phyloP scores from a whole-genome alignment of 2,888 invertebrate species.

The Cryptocephalus moraei region DNA sequence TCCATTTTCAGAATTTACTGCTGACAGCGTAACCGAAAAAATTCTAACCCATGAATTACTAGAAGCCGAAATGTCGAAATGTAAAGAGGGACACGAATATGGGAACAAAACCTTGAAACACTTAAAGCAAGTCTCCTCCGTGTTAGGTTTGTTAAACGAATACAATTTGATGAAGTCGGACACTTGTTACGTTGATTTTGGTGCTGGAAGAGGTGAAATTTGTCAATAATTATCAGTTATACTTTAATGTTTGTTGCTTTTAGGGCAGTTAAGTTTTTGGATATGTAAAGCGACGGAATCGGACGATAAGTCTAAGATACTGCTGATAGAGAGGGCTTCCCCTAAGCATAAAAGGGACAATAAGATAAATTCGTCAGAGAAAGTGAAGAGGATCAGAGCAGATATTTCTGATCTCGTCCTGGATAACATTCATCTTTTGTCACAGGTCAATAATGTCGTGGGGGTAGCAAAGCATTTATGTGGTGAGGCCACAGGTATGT shows the following conservation, averaged over 20 bases:
- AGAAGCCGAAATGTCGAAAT: constrained; percentile 40
- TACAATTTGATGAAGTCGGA: constrained; percentile 47
- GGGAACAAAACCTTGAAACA: constrained; percentile 60
- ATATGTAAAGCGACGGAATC: constrained; percentile 49
- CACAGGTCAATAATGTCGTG: background rate
- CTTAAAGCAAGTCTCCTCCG: constrained; percentile 65
- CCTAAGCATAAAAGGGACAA: constrained; percentile 48
- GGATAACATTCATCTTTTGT: constrained; percentile 2
- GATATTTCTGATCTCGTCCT: constrained; percentile 73
- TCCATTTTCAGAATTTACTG: constrained; percentile 12
- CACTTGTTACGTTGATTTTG: constrained; percentile 76
- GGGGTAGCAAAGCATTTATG: constrained; percentile 43
- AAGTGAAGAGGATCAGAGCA: constrained; percentile 57
- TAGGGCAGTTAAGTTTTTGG: constrained; percentile 72
- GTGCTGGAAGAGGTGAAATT: constrained; percentile 72
- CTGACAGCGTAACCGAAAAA: constrained; percentile 32
- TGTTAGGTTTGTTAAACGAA: constrained; percentile 58
- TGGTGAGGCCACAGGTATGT: constrained; percentile 72
- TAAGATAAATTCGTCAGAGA: constrained; percentile 34
- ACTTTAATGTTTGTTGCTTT: constrained; percentile 1
- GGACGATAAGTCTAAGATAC: constrained; percentile 43
- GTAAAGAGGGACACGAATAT: constrained; percentile 49
- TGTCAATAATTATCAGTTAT: background rate
- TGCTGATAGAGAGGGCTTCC: constrained; percentile 71
- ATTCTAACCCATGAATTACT: constrained; percentile 39